Percentiles rank a stretch among this genome's conserved stretches.
These are phyloP conservation scores for Euwallacea similis DNA, from an alignment of 1,140 invertebrate species.

Conservation along the genomic window DNA sequence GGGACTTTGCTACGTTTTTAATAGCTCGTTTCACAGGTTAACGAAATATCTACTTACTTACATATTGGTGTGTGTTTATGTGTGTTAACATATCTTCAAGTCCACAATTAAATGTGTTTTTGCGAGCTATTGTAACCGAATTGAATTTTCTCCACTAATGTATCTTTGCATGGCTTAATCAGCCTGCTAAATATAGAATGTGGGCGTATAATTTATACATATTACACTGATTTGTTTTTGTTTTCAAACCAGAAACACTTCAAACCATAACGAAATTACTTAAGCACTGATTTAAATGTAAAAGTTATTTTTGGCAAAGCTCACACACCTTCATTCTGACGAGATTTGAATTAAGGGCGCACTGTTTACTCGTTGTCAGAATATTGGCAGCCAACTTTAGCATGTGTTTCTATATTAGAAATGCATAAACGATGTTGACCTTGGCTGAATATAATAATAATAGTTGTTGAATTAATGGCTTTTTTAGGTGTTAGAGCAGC, in stretches of 20 bases:
- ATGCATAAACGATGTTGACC: slow-evolving; percentile 11
- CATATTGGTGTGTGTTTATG: too few relatives aligned
- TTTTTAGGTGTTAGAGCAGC: slow-evolving; percentile 86
- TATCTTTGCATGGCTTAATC: too few relatives aligned
- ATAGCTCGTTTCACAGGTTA: too few relatives aligned
- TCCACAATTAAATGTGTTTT: too few relatives aligned
- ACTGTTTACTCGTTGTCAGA: slow-evolving; percentile 24
- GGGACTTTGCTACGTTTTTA: too few relatives aligned
- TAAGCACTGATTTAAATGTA: slow-evolving; percentile 8
- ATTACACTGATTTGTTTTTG: too few relatives aligned
- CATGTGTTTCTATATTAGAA: neutral
- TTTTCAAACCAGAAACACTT: neutral
- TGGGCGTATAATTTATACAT: neutral
- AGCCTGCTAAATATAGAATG: too few relatives aligned
- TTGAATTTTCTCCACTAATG: too few relatives aligned
- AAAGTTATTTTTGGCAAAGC: slow-evolving; percentile 24
- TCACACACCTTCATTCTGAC: slow-evolving; percentile 9
- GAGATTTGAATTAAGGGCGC: slow-evolving; percentile 6
- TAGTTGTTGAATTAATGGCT: neutral
- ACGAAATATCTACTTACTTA: too few relatives aligned
- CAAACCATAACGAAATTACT: neutral
- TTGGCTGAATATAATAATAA: slow-evolving; percentile 1
- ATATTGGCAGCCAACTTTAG: slow-evolving; percentile 8
- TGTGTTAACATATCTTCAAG: too few relatives aligned
- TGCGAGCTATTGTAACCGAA: too few relatives aligned